Percentiles rank a stretch among this genome's conserved stretches.
These are phyloP conservation scores for Chiloscyllium punctatum DNA, from an alignment of 2,797 vertebrate species.

Conservation along the genomic window DNA sequence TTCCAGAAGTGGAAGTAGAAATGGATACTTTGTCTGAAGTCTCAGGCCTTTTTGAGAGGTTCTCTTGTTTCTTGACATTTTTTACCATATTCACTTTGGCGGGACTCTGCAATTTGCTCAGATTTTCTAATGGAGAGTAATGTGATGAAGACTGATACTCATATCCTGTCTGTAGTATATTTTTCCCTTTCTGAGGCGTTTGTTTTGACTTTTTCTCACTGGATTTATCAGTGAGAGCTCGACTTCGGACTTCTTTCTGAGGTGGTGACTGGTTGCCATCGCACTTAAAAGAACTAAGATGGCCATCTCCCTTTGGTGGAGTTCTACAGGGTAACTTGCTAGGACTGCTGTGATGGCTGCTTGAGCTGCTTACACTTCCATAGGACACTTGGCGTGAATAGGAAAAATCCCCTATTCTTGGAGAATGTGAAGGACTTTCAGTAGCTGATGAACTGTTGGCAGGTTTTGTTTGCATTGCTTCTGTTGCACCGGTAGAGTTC, in stretches of 20 bases:
- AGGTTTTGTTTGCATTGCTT: conserved; percentile 62
- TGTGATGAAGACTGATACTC: conserved; percentile 49
- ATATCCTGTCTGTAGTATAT: conserved; percentile 55
- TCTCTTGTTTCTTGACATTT: conserved; percentile 49
- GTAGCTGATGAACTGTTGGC: conserved; percentile 40
- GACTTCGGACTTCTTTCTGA: conserved; percentile 53
- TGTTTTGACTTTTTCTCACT: conserved; percentile 51
- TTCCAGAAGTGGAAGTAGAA: conserved; percentile 47
- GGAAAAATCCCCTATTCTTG: conserved; percentile 46
- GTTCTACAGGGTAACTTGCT: conserved; percentile 59
- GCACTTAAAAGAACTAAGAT: conserved; percentile 45
- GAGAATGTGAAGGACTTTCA: conserved; percentile 51
- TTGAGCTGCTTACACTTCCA: conserved; percentile 56
- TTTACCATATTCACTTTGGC: conserved; percentile 53
- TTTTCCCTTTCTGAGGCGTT: conserved; percentile 48
- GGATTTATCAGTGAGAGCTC: conserved; percentile 48
- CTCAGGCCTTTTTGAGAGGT: conserved; percentile 54
- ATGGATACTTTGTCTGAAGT: conserved; percentile 52
- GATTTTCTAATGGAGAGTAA: conserved; percentile 47
- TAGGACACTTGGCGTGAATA: conserved; percentile 55
- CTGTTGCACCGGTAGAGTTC: conserved; percentile 56
- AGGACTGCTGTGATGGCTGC: conserved; percentile 59
- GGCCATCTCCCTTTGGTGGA: conserved; percentile 53
- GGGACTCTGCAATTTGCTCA: conserved; percentile 42
- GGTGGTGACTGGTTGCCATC: conserved; percentile 49